A percentile compares a stretch with the other conserved stretches of the same genome.
phyloP scores from a whole-genome alignment of 64 coral and sea anemone genomes.

The Montipora cactus region DNA sequence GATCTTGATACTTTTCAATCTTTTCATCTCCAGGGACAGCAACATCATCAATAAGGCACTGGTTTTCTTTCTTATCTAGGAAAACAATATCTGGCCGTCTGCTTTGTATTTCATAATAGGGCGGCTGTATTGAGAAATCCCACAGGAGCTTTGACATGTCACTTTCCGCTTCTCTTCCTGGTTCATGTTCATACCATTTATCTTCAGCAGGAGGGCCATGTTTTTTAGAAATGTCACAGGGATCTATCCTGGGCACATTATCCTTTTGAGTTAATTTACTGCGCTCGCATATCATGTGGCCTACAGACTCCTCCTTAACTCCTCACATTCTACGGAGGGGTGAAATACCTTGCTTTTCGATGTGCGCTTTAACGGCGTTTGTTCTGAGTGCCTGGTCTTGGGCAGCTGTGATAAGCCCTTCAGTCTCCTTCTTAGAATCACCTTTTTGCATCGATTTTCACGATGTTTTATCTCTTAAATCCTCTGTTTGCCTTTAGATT shows the following conservation, averaged over 20 bases:
- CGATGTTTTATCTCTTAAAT: constrained; percentile 31
- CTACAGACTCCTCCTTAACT: constrained; percentile 31
- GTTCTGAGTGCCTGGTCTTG: constrained; percentile 39
- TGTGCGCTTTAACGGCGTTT: constrained; percentile 37
- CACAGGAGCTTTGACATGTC: constrained; percentile 51
- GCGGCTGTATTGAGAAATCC: constrained; percentile 62
- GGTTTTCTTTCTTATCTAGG: constrained; percentile 45
- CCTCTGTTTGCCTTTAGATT: background rate
- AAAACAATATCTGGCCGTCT: constrained; percentile 58
- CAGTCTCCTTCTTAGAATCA: constrained; percentile 49
- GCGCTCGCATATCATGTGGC: constrained; percentile 60
- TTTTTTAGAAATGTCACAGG: constrained; percentile 47
- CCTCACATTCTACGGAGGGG: constrained; percentile 70
- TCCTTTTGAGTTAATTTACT: constrained; percentile 58
- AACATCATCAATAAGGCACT: constrained; percentile 57
- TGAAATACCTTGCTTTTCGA: constrained; percentile 61
- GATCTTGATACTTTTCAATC: constrained; percentile 42
- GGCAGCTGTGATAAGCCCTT: constrained; percentile 41
- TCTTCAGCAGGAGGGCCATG: constrained; percentile 36
- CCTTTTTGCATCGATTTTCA: constrained; percentile 10
- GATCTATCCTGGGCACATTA: constrained; percentile 43
- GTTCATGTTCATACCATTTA: constrained; percentile 72
- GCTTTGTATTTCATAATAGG: constrained; percentile 42
- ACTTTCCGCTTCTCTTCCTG: constrained; percentile 57
- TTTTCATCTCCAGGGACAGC: constrained; percentile 57